A percentile compares a stretch with the other conserved stretches of the same genome.
Evolutionary conservation across 2,113 vertebrate species (phyloP).

Genomic region (Pteronura brasiliensis): DNA sequence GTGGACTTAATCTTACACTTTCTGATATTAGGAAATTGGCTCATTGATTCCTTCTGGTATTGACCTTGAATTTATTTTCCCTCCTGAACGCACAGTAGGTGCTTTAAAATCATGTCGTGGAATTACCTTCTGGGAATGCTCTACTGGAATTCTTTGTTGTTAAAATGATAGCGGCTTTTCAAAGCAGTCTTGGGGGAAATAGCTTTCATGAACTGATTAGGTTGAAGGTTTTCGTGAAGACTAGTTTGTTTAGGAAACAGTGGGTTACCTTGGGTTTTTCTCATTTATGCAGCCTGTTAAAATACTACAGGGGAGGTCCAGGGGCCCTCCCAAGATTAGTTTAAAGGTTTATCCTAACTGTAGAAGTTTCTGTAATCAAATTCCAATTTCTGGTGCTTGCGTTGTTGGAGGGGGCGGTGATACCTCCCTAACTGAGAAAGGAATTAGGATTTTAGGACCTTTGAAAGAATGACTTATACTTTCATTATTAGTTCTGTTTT

Average conservation of each 20-base stretch:
- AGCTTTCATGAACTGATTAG: not conserved
- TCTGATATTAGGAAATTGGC: not conserved
- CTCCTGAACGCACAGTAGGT: not conserved
- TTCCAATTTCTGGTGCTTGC: not conserved
- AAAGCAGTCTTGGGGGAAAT: not conserved
- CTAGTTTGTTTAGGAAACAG: not conserved
- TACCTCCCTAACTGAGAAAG: not conserved
- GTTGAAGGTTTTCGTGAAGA: not conserved
- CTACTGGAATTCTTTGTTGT: not conserved
- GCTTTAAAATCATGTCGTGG: not conserved
- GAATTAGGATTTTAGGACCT: not conserved
- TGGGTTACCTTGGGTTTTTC: not conserved
- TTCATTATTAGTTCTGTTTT: not conserved
- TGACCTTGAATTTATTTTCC: not conserved
- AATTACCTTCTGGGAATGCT: not conserved
- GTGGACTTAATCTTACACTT: not conserved
- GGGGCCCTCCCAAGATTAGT: not conserved
- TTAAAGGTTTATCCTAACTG: not conserved
- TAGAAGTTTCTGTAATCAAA: not conserved
- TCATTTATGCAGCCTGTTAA: not conserved
- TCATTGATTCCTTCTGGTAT: not conserved
- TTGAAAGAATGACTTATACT: not conserved
- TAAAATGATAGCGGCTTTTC: not conserved
- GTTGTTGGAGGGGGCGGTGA: not conserved
- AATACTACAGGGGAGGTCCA: not conserved